phyloP scores from a whole-genome alignment of 2,113 vertebrate species.

The Micromys minutus region DNA sequence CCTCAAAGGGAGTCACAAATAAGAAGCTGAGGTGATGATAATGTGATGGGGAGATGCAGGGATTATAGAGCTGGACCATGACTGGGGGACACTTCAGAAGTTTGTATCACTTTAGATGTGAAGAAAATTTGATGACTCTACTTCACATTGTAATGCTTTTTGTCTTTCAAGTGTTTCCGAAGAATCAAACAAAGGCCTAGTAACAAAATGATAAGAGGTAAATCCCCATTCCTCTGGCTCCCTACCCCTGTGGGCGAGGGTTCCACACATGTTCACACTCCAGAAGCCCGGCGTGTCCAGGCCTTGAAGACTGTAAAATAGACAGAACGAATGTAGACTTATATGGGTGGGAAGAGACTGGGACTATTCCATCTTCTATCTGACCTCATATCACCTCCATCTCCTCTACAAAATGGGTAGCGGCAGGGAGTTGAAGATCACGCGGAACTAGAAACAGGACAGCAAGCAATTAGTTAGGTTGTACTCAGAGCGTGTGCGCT shows the following conservation, averaged over 20 bases:
- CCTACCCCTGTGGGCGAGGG: neutral
- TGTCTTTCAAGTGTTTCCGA: constrained; percentile 68
- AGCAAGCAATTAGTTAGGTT: neutral
- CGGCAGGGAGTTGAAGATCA: neutral
- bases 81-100: neutral
- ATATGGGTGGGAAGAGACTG: neutral
- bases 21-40: neutral
- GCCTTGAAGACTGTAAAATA: neutral
- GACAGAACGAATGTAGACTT: neutral
- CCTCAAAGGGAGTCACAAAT: constrained; percentile 8
- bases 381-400: neutral
- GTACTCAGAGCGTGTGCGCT: neutral
- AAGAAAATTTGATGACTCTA: constrained; percentile 24
- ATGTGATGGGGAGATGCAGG: neutral
- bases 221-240: neutral
- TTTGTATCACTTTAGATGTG: constrained; percentile 44
- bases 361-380: neutral
- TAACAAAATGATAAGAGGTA: constrained; percentile 70
- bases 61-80: neutral
- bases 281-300: neutral
- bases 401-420: neutral
- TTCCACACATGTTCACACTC: neutral
- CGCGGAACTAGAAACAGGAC: neutral
- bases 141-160: constrained; percentile 50
- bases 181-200: constrained; percentile 53